Conservation (phyloP, 2,113 vertebrate genomes). For the Ageneiosus marmoratus region DNA sequence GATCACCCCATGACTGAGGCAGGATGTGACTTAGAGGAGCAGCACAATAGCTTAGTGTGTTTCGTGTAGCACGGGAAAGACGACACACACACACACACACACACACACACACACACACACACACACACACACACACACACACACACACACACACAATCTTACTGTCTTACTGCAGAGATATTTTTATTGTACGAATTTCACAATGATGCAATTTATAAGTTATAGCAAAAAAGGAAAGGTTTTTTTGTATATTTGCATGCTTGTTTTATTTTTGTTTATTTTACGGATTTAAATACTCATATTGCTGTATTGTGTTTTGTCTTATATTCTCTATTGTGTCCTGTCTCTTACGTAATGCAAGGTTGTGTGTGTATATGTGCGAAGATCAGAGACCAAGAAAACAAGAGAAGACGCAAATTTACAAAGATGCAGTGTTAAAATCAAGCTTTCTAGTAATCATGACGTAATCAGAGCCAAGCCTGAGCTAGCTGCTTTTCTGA, state of each 20-base stretch:
- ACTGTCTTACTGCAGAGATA: neutral
- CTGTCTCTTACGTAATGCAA: neutral
- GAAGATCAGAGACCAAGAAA: no score
- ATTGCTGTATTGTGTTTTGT: no score
- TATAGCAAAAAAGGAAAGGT: neutral
- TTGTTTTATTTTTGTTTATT: no score
- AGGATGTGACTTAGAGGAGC: slow-evolving; percentile 45
- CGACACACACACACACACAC: slow-evolving; percentile 1
- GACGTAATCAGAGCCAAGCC: neutral
- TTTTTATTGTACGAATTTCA: neutral
- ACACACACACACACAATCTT: neutral
- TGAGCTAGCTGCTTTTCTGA: neutral
- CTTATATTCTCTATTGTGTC: no score
- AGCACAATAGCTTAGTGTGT: slow-evolving; percentile 52
- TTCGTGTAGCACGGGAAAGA: slow-evolving; percentile 32
- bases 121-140: neutral
- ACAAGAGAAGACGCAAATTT: neutral
- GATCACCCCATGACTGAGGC: slow-evolving; percentile 58
- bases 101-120: slow-evolving; percentile 48
- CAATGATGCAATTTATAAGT: neutral
- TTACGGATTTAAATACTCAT: no score
- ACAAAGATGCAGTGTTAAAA: neutral
- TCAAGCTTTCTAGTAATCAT: neutral
- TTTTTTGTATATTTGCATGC: no score
- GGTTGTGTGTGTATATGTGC: neutral